Conservation (phyloP, 2,797 vertebrate genomes). For the Acipenser transmontanus region DNA sequence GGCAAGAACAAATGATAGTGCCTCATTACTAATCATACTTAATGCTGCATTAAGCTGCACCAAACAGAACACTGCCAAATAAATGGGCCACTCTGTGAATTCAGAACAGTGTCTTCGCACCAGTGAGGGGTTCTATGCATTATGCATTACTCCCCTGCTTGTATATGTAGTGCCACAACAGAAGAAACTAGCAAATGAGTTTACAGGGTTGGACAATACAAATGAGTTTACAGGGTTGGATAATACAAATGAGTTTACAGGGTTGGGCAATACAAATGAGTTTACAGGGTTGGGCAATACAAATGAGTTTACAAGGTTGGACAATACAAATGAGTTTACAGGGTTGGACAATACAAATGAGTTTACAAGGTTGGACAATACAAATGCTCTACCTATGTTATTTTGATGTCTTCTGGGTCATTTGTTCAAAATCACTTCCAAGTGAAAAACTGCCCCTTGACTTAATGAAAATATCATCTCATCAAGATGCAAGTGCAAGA, state of each 20-base stretch:
- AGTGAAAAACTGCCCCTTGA: too few relatives aligned
- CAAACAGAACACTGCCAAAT: background rate
- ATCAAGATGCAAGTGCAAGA: too few relatives aligned
- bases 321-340: slow-evolving; percentile 16
- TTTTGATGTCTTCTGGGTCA: slow-evolving; percentile 17
- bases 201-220: background rate
- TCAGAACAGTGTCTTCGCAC: background rate
- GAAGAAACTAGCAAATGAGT: slow-evolving; percentile 5
- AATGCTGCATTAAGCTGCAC: background rate
- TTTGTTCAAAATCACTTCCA: slow-evolving; percentile 17
- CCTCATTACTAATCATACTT: background rate
- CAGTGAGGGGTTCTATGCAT: too few relatives aligned
- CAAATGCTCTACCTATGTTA: slow-evolving; percentile 19
- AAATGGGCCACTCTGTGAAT: background rate
- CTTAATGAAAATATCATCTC: too few relatives aligned
- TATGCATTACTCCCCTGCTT: too few relatives aligned
- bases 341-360: too few relatives aligned
- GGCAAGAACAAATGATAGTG: too few relatives aligned
- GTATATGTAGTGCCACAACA: background rate
- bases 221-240: slow-evolving; percentile 11
- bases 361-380: background rate
- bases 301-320: too few relatives aligned
- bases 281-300: slow-evolving; percentile 1
- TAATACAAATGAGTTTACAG: too few relatives aligned
- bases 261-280: background rate